These are phyloP conservation scores for Porites lobata DNA, from an alignment of 92 coral and sea anemone genomes.

Conservation along the genomic window DNA sequence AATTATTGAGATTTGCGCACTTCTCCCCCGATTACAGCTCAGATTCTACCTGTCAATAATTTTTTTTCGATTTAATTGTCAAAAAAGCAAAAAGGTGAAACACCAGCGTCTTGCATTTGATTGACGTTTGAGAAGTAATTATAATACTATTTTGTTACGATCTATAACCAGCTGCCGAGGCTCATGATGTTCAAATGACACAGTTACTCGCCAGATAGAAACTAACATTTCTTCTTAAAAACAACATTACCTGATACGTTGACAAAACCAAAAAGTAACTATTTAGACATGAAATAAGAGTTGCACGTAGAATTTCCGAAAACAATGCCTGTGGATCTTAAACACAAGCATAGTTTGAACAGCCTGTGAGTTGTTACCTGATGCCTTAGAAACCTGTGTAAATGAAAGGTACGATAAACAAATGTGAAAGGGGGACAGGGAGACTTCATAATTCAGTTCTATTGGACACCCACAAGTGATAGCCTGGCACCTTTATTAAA, in stretches of 20 bases:
- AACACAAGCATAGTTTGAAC: background rate
- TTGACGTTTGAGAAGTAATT: too few species aligned
- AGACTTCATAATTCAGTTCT: background rate
- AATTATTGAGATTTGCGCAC: too few species aligned
- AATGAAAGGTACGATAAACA: conserved; percentile 1
- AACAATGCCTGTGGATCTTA: background rate
- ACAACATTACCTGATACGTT: background rate
- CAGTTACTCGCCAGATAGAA: too few species aligned
- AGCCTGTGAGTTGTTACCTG: background rate
- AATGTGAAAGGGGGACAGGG: background rate
- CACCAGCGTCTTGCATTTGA: too few species aligned
- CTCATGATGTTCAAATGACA: too few species aligned
- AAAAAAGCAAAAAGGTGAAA: too few species aligned
- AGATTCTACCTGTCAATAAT: too few species aligned
- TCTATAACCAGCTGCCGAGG: too few species aligned
- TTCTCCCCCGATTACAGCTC: too few species aligned
- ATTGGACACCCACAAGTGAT: background rate
- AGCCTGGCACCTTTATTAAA: background rate
- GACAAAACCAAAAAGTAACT: background rate
- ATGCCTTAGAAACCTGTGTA: background rate
- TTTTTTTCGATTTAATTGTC: too few species aligned
- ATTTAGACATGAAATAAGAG: background rate
- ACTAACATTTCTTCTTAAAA: too few species aligned
- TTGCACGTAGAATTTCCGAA: background rate
- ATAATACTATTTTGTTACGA: too few species aligned